These are phyloP conservation scores for Tetrax tetrax DNA, from an alignment of 2,113 vertebrate species.

Conservation along the genomic window DNA sequence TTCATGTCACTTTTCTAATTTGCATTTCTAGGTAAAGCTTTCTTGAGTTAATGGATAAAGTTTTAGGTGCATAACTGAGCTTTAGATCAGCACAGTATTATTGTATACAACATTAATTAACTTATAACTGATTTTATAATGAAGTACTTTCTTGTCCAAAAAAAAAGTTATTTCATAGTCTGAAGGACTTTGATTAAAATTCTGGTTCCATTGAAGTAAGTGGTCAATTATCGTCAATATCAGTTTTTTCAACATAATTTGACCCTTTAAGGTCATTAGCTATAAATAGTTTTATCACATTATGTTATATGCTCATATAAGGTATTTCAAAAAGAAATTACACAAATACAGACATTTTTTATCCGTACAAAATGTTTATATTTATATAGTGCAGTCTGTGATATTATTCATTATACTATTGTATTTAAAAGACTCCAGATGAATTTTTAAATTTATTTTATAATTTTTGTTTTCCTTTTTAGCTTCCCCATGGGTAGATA, in stretches of 20 bases:
- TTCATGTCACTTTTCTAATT: not conserved
- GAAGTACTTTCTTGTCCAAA: not conserved
- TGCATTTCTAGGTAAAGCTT: not conserved
- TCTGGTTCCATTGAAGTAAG: not conserved
- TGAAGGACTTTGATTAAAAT: not conserved
- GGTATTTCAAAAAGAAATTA: not conserved
- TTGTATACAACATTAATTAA: not conserved
- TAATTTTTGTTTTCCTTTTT: not conserved
- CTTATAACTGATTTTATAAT: not conserved
- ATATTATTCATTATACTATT: not conserved
- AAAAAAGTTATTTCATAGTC: not conserved
- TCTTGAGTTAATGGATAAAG: not conserved
- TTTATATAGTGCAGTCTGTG: not conserved
- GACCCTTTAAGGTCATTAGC: not conserved
- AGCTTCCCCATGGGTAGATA: slow-evolving; percentile 98
- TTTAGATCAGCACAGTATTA: not conserved
- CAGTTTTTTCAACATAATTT: not conserved
- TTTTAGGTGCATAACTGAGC: not conserved
- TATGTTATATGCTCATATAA: not conserved
- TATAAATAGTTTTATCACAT: not conserved
- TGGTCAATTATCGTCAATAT: not conserved
- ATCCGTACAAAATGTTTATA: not conserved
- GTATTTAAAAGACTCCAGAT: not conserved
- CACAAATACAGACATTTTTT: not conserved
- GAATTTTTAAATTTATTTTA: not conserved